Evolutionary conservation across 2,888 invertebrate species (phyloP), one percentile per base, ranked within the genome.

Genomic region (Xestobium rufovillosum): DNA sequence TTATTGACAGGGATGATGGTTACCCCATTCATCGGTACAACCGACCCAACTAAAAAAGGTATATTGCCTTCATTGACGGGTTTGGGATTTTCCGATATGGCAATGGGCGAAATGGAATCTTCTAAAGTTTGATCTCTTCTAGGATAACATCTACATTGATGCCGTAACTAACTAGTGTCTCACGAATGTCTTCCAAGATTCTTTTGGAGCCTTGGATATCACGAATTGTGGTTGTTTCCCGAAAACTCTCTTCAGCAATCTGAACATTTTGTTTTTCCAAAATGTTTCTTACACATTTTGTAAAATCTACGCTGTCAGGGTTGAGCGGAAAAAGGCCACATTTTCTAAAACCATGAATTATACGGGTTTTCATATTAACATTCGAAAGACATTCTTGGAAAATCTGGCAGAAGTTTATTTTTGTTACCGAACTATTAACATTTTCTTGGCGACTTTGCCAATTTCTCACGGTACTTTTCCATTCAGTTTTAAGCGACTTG

Each of bases 111-210:
- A 8, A 27, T n/a, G 10, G 10, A 6, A 13, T 31, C 15, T 10
- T 14, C 31, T 8, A 31, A 31, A 12, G 15, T 12, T 14, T 6
- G 15, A 14, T 31, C 15, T 31, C 31, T 12, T 6, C 15, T 6
- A 31, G 14, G 6, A 31, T 31, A 31, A 14, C 31, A 14, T 31
- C 10, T 8, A 14, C 13, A 31, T 31, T 31, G 15, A 31, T 31
- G 8, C 11, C 28, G 6, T 27, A 27, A 27, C n/a, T 27, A n/a
- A n/a, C 28, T 12, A 27, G 11, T n/a, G 8, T 27, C 9, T 11
- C 11, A 6, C 11, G n/a, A 27, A 27, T n/a, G 9, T 27, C 11
- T 4, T n/a, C n/a, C n/a, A 27, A 10, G 28, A 27, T n/a, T 27
- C 11, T n/a, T 11, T 11, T 11, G 6, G 28, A 8, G 6, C 6